phyloP scores from a whole-genome alignment of 2,888 invertebrate genomes.

The Villa cingulata region DNA sequence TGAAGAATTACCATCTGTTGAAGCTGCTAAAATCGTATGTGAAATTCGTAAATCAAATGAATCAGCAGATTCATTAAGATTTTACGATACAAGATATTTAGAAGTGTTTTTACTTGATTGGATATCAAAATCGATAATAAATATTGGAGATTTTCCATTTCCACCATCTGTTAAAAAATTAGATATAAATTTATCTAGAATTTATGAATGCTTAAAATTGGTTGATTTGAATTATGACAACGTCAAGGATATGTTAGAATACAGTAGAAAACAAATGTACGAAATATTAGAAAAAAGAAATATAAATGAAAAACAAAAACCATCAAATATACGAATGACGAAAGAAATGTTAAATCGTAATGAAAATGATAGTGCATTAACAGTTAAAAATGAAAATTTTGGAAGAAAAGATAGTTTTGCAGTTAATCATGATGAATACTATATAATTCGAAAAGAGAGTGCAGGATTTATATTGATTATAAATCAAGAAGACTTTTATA shows the following conservation, averaged over 20 bases:
- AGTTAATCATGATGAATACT: conserved; percentile 11
- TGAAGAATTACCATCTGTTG: conserved; percentile 30
- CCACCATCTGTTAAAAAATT: neutral
- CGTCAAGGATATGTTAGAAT: conserved; percentile 19
- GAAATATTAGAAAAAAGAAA: neutral
- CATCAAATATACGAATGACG: neutral
- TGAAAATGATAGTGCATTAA: conserved; percentile 5
- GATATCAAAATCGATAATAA: conserved; percentile 23
- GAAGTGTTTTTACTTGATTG: conserved; percentile 31
- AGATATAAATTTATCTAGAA: conserved; percentile 23
- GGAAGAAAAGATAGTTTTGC: conserved; percentile 1
- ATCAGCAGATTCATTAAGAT: conserved; percentile 20
- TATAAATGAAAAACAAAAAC: conserved; percentile 4
- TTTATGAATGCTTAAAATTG: conserved; percentile 23
- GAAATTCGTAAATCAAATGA: conserved; percentile 16
- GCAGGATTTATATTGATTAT: conserved; percentile 30
- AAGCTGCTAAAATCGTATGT: conserved; percentile 23
- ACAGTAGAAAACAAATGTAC: neutral
- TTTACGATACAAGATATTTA: conserved; percentile 23
- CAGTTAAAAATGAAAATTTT: neutral
- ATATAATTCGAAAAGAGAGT: conserved; percentile 18
- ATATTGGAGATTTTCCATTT: conserved; percentile 17
- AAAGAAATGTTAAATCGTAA: conserved; percentile 1
- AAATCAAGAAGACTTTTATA: conserved; percentile 27
- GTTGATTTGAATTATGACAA: conserved; percentile 16